Percentiles rank a stretch among this genome's conserved stretches.
These are phyloP conservation scores for Agelas oroides DNA, from an alignment of 37 sponge, comb jelly and placozoan genomes.

Conservation along the genomic window DNA sequence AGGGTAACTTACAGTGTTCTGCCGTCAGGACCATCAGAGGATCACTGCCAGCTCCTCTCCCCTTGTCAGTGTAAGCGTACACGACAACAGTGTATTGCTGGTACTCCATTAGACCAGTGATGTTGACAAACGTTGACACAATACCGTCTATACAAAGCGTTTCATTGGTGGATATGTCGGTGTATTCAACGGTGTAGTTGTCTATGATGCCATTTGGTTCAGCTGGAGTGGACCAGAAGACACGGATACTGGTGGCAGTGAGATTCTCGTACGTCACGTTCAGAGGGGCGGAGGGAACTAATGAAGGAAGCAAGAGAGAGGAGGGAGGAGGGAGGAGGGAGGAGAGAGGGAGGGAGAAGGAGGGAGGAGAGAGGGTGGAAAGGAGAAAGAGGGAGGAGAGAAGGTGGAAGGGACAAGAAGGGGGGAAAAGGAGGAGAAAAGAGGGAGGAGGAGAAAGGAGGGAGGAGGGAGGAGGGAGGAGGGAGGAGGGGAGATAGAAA, in stretches of 20 bases:
- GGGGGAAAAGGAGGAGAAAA: background rate
- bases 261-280: constrained; percentile 14
- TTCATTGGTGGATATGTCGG: background rate
- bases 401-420: background rate
- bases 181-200: constrained; percentile 22
- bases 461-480: background rate
- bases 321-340: background rate
- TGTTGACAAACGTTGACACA: background rate
- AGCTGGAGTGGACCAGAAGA: constrained; percentile 44
- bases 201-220: constrained; percentile 53
- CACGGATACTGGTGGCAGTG: constrained; percentile 18
- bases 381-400: background rate
- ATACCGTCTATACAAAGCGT: background rate
- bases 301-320: too few relatives aligned
- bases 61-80: constrained; percentile 16
- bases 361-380: too few relatives aligned
- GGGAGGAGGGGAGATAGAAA: background rate
- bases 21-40: constrained; percentile 25
- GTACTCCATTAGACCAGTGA: constrained; percentile 17
- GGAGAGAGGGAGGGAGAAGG: too few relatives aligned
- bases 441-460: background rate
- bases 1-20: constrained; percentile 38
- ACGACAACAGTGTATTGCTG: constrained; percentile 5
- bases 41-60: constrained; percentile 14
- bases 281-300: constrained; percentile 51